phyloP scores from a whole-genome alignment of 2,888 invertebrate genomes.

The Rhingia rostrata region DNA sequence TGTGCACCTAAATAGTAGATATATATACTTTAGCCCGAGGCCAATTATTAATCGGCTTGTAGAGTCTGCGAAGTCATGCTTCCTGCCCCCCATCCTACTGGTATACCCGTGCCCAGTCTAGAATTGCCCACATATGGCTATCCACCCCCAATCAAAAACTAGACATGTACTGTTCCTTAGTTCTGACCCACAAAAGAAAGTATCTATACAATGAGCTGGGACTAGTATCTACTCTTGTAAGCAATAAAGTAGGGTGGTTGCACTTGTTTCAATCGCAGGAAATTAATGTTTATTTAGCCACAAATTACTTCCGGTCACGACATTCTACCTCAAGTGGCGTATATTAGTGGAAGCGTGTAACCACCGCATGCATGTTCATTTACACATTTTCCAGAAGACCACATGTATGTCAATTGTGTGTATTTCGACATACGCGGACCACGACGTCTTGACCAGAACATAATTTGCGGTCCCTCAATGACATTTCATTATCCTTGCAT shows the following conservation, averaged over 20 bases:
- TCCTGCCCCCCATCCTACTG: neutral
- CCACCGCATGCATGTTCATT: constrained; percentile 58
- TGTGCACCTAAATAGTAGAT: neutral
- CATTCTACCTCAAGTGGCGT: constrained; percentile 59
- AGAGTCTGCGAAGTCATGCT: constrained; percentile 34
- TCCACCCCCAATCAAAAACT: constrained; percentile 66
- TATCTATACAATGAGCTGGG: constrained; percentile 39
- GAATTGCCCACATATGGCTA: constrained; percentile 61
- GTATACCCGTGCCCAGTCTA: neutral
- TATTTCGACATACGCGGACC: constrained; percentile 6
- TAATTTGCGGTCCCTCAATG: constrained; percentile 67
- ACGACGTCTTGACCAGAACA: constrained; percentile 45
- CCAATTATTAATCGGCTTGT: neutral
- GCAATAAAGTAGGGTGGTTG: constrained; percentile 30
- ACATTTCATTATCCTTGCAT: constrained; percentile 69
- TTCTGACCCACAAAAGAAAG: constrained; percentile 68
- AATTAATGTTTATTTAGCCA: constrained; percentile 77
- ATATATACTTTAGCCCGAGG: neutral
- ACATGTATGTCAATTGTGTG: constrained; percentile 18
- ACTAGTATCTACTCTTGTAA: neutral
- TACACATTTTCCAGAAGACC: constrained; percentile 28
- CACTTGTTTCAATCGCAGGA: constrained; percentile 75
- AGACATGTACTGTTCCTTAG: constrained; percentile 7
- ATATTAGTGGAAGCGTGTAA: constrained; percentile 40
- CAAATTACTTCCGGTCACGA: constrained; percentile 78